Conservation (phyloP, 2,888 invertebrate genomes). For the Sphecodes monilicornis region DNA sequence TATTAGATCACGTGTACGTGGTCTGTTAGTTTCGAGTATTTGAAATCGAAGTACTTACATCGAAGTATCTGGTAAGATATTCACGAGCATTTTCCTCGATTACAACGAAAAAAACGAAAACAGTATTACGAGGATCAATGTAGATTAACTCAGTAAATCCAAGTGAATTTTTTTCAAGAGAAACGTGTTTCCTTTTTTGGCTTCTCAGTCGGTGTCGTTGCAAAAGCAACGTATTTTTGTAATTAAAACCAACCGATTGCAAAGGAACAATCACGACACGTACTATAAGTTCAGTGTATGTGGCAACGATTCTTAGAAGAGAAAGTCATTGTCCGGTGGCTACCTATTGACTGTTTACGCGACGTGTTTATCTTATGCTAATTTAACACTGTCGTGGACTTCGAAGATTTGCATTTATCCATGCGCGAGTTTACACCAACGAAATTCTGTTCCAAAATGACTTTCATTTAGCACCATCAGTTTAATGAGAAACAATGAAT, state of each 20-base stretch:
- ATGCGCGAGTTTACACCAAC: background rate
- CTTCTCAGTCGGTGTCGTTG: background rate
- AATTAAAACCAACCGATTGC: slow-evolving; percentile 14
- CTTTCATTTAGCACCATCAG: background rate
- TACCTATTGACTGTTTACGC: slow-evolving; percentile 17
- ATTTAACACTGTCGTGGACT: background rate
- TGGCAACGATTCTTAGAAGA: slow-evolving; percentile 35
- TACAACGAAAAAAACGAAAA: background rate
- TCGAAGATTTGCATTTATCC: slow-evolving; percentile 15
- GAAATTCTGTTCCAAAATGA: background rate
- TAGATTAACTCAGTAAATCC: background rate
- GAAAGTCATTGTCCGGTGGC: slow-evolving; percentile 49
- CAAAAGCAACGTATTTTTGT: background rate
- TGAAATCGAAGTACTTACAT: background rate
- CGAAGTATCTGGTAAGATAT: background rate
- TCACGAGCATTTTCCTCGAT: background rate
- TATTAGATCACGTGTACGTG: slow-evolving; percentile 29
- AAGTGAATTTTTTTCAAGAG: background rate
- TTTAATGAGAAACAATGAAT: background rate
- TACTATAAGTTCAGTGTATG: slow-evolving; percentile 11
- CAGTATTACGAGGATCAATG: background rate
- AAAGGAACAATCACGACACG: slow-evolving; percentile 24
- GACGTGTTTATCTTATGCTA: slow-evolving; percentile 21
- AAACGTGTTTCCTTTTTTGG: background rate
- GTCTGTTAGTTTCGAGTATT: background rate